Percentiles rank a stretch among this genome's conserved stretches.
Conservation (phyloP, 1,140 invertebrate species). For the Ceratina japonica region DNA sequence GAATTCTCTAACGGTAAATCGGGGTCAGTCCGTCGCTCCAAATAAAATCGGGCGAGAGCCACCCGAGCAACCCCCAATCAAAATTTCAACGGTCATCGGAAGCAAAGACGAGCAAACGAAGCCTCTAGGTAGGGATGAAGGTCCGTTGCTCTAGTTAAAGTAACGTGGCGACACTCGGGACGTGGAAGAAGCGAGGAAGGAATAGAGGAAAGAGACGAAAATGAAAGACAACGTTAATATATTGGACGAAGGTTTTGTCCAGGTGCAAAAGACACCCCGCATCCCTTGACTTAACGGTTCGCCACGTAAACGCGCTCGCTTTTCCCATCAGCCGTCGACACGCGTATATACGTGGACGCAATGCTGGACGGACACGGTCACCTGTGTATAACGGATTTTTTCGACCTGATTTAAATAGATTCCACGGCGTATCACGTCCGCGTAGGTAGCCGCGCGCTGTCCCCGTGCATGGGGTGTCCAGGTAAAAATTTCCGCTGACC, state of each 20-base stretch:
- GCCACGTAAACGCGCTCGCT: constrained; percentile 29
- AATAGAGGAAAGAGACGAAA: neutral
- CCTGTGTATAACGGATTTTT: constrained; percentile 72
- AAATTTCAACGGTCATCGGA: constrained; percentile 44
- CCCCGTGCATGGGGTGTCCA: constrained; percentile 67
- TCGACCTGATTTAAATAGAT: constrained; percentile 75
- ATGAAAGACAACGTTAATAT: constrained; percentile 50
- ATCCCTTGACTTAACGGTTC: constrained; percentile 52
- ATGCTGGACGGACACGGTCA: constrained; percentile 53
- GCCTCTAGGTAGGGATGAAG: constrained; percentile 35
- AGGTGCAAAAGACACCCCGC: constrained; percentile 49
- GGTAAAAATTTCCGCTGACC: constrained; percentile 61
- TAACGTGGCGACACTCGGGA: constrained; percentile 48
- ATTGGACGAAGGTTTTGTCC: constrained; percentile 41
- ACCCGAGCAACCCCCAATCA: constrained; percentile 17
- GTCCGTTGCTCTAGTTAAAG: constrained; percentile 71
- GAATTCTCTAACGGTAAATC: neutral
- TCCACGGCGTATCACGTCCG: neutral
- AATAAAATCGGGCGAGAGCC: constrained; percentile 43
- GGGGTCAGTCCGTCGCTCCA: constrained; percentile 25
- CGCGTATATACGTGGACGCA: constrained; percentile 46
- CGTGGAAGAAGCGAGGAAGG: neutral
- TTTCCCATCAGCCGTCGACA: constrained; percentile 48
- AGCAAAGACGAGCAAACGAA: neutral
- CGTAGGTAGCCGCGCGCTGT: neutral